Base-by-base conservation (phyloP, 2,113 vertebrate genomes). In the Australoheros scitulus region DNA sequence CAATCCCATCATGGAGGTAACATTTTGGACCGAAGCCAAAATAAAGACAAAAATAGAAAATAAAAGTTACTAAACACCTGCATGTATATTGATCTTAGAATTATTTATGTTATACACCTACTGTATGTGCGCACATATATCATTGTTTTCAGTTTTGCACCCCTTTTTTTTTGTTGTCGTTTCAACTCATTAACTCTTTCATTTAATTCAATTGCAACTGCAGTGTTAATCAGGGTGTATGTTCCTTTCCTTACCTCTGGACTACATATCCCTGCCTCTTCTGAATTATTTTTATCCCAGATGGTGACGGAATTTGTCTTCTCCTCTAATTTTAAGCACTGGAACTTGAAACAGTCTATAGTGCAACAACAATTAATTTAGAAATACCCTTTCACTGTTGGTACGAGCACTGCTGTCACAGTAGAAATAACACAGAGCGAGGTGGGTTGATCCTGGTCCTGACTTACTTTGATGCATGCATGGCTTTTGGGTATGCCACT, bases 1-100 rank as follows among this genome's bases (percentile, higher is more conserved):
- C 91, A 99, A 96, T 87, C 98, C 98, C 82, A 99, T 99, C 90
- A 99, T 99, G 98, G 98, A 99, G 98, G 98, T 99, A 93, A 96
- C 92, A 78, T 47, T 41, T 10, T 26, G 56, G 9, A 38, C 11
- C n/a, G 10, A 29, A 50, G 7, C 9, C 7, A 6, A 32, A 32
- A 52, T 36, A 10, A 4, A 55, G 6, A 79, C 3, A 9, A 24
- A 17, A 52, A 24, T n/a, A n/a, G 15, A 15, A 24, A 59, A 34
- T 24, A 22, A n/a, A 57, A 5, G 4, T 59, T 24, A 60, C 15
- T 29, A 5, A 80, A 11, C 1, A 8, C 11, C 22, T 80, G 24
- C 20, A 20, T 1, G 10, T 4, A 70, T 29, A 50, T 50, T 47
- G 15, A 11, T 47, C 3, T 70, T 13, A 14, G 4, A 11, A 3